Evolutionary conservation across 2,888 invertebrate genomes (phyloP).

Genomic region (Acrobasis repandana): DNA sequence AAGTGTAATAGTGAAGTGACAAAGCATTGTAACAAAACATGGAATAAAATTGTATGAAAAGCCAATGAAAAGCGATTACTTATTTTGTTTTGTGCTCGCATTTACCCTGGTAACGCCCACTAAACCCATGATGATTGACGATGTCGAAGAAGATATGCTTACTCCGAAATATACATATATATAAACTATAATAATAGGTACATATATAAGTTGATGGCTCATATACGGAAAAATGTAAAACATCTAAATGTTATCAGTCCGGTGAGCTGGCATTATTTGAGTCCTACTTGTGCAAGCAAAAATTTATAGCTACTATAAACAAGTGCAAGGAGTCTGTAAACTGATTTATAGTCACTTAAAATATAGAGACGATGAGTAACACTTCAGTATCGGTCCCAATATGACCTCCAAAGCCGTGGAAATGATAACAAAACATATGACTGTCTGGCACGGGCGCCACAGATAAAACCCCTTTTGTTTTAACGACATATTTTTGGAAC

Average conservation of each 20-base stretch:
- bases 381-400: not conserved
- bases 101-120: too few relatives aligned
- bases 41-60: too few relatives aligned
- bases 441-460: constrained; percentile 52
- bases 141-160: too few relatives aligned
- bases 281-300: constrained; percentile 7
- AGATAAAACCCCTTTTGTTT: constrained; percentile 56
- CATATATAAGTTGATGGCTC: too few relatives aligned
- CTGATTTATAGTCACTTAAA: constrained; percentile 13
- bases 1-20: too few relatives aligned
- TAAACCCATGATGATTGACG: too few relatives aligned
- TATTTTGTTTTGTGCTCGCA: too few relatives aligned
- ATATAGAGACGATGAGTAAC: constrained; percentile 28
- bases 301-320: constrained; percentile 6
- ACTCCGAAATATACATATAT: too few relatives aligned
- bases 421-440: constrained; percentile 50
- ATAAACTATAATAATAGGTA: too few relatives aligned
- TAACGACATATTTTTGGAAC: constrained; percentile 31
- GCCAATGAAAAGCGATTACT: too few relatives aligned
- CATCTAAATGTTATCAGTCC: not conserved
- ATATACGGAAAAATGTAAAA: too few relatives aligned
- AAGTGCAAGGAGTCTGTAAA: not conserved
- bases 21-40: too few relatives aligned
- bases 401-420: constrained; percentile 48
- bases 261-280: not conserved